phyloP scores from a whole-genome alignment of 2,797 vertebrate genomes.

The Sebastes hubbsi region DNA sequence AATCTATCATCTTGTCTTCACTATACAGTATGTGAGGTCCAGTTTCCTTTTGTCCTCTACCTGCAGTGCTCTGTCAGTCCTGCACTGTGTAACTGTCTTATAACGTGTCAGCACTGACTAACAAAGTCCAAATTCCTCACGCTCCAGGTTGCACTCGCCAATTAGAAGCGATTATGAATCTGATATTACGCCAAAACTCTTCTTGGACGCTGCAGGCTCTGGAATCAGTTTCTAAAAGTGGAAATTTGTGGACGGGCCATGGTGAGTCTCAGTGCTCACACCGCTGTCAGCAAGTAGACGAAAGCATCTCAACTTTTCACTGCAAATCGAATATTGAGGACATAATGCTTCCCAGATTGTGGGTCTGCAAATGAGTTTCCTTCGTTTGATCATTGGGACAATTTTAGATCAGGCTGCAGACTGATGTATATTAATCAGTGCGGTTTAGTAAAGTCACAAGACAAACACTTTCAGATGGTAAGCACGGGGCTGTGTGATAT shows the following conservation, averaged over 20 bases:
- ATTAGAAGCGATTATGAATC: constrained; percentile 44
- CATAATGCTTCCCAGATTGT: constrained; percentile 63
- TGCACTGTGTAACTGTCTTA: constrained; percentile 38
- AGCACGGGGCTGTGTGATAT: neutral
- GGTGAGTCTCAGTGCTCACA: constrained; percentile 36
- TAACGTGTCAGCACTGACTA: constrained; percentile 17
- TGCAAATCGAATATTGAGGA: constrained; percentile 27
- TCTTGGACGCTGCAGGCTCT: constrained; percentile 20
- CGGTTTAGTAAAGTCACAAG: neutral
- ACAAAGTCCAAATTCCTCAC: constrained; percentile 26
- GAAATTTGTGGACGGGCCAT: constrained; percentile 3
- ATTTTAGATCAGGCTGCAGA: constrained; percentile 5
- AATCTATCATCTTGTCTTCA: constrained; percentile 9
- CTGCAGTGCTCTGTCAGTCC: constrained; percentile 33
- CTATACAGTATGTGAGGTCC: constrained; percentile 9
- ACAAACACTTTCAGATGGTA: neutral
- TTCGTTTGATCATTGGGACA: constrained; percentile 26
- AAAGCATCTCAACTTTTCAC: constrained; percentile 40
- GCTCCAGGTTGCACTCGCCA: constrained; percentile 33
- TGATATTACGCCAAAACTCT: constrained; percentile 20
- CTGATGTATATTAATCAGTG: constrained; percentile 4
- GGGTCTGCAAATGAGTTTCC: constrained; percentile 38
- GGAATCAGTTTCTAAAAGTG: neutral
- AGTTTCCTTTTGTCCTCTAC: constrained; percentile 27
- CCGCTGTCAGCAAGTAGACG: constrained; percentile 34